These are phyloP conservation scores for Micromys minutus DNA, from an alignment of 2,113 vertebrate genomes.

Conservation along the genomic window DNA sequence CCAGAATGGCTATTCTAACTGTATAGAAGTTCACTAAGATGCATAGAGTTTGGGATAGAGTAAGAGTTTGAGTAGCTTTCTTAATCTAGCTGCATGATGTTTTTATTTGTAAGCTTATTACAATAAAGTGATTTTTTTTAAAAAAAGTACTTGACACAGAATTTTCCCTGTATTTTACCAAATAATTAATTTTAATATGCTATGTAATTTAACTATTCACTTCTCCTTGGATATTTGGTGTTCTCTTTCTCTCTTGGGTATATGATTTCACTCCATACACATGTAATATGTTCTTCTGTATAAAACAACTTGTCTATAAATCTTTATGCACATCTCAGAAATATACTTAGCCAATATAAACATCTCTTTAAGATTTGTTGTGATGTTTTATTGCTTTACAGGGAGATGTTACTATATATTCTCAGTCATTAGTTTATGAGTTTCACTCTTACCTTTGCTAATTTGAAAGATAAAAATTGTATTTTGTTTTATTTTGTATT, in stretches of 20 bases:
- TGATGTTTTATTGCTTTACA: conserved; percentile 10
- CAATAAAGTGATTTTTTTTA: not conserved
- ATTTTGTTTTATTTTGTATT: conserved; percentile 51
- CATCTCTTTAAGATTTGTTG: conserved; percentile 15
- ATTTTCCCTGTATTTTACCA: conserved; percentile 48
- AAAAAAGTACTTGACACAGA: conserved; percentile 52
- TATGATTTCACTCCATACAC: not conserved
- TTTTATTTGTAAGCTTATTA: not conserved
- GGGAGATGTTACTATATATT: conserved; percentile 36
- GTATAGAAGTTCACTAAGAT: too few species aligned
- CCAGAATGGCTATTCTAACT: not conserved
- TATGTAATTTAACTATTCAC: conserved; percentile 46
- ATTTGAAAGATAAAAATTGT: conserved; percentile 34
- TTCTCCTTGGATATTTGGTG: not conserved
- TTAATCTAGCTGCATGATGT: not conserved
- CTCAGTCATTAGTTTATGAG: not conserved
- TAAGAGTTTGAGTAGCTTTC: not conserved
- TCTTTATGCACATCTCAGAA: conserved; percentile 5
- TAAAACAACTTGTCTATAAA: conserved; percentile 6
- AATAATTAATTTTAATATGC: conserved; percentile 21
- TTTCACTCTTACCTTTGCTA: conserved; percentile 24
- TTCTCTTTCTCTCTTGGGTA: not conserved
- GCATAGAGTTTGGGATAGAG: not conserved
- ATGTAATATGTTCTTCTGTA: not conserved
- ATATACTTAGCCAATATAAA: not conserved